Evolutionary conservation across 2,797 vertebrate species (phyloP).

Genomic region (Ciconia nigra): DNA sequence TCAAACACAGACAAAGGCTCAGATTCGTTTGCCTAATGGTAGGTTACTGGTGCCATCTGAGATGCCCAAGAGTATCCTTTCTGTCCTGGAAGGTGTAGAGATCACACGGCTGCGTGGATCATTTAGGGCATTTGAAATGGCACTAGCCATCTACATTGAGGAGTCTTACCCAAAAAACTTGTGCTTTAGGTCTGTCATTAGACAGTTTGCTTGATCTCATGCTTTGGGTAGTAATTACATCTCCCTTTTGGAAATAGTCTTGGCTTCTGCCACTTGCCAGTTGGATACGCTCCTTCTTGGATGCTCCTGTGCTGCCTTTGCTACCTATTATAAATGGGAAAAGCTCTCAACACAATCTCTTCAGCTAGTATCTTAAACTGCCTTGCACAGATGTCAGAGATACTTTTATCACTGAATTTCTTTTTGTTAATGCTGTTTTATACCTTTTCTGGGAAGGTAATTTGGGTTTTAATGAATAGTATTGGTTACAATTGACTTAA

Average conservation of each 20-base stretch:
- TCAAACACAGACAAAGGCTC: not conserved
- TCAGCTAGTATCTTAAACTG: not conserved
- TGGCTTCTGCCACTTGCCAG: not conserved
- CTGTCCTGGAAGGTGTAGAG: not conserved
- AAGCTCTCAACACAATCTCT: not conserved
- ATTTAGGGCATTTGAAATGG: not conserved
- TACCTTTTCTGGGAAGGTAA: not conserved
- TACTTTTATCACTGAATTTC: not conserved
- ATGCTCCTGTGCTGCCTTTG: not conserved
- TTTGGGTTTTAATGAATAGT: not conserved
- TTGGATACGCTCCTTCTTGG: not conserved
- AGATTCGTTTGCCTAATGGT: not conserved
- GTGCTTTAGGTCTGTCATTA: not conserved
- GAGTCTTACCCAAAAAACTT: not conserved
- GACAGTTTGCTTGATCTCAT: not conserved
- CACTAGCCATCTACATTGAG: not conserved
- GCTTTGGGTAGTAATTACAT: not conserved
- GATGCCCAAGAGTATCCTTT: not conserved
- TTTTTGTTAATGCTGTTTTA: not conserved
- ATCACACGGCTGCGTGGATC: not conserved
- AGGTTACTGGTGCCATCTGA: not conserved
- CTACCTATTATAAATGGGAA: not conserved
- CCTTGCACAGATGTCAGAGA: not conserved
- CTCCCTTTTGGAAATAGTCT: not conserved
- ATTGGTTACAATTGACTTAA: not conserved